Base-by-base conservation (phyloP, 35 echinoderm and acorn worm species). In the Ptychodera flava region DNA sequence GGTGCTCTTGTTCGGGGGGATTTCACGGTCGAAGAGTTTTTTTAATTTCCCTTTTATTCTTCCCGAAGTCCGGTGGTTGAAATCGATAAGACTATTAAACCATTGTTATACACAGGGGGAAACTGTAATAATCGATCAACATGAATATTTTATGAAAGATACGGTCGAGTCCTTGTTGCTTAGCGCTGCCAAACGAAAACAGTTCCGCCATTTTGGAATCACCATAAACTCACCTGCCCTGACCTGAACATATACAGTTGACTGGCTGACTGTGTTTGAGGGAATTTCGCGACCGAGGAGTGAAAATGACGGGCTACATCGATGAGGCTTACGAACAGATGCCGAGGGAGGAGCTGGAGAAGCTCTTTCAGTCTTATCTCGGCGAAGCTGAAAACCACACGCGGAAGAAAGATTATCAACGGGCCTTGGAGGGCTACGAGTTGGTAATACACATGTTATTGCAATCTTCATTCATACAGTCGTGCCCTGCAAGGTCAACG, bases 301-400 rank as follows among this genome's bases (percentile, higher is more conserved):
- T 64, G 6, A 64, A 64, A 64, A 64, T 64, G 45, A 64, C 45
- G 22, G 45, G 93, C n/a, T 97, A 97, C 36, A 86, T 97, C 1
- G 95, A 97, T 89, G 91, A 91, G 89, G 84, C 33, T 16, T 35
- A 87, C 37, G 95, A 97, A 84, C 45, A 64, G 45, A 64, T 64
- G 45, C 45, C 45, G 45, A 84, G 89, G 37, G 89, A 93, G 77
- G 95, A 97, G 84, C 92, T 91, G 22, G 33, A 93, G 34, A 97
- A 97, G 77, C 77, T 97, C 33, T 88, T 97, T 15, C 95, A 97
- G 89, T 97, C 95, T 12, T 97, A 93, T 76, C 91, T 97, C 30
- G 95, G 95, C 33, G 95, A 97, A 82, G 92, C 91, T 28, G 95
- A 97, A 35, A 91, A 97, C 85, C 95, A 97, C 36, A 97, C 93